phyloP scores from a whole-genome alignment of 2,888 invertebrate genomes.

The Chrysolina haemoptera region DNA sequence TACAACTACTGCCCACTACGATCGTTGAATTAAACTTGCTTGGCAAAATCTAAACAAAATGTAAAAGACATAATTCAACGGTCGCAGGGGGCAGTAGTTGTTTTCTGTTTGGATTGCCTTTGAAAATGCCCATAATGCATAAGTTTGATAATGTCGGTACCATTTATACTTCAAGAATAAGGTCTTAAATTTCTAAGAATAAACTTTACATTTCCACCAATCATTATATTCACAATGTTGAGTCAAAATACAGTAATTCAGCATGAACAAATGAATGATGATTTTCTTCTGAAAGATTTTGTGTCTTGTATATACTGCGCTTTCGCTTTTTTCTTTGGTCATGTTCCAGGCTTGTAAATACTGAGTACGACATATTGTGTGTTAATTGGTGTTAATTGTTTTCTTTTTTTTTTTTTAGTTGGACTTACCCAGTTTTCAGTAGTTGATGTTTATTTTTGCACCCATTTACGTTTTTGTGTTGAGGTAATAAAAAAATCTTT shows the following conservation, averaged over 20 bases:
- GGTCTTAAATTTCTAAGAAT: too few species aligned
- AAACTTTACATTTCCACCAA: too few species aligned
- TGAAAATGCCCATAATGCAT: too few species aligned
- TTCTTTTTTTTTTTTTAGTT: slow-evolving; percentile 59
- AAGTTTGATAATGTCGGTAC: too few species aligned
- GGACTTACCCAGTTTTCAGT: slow-evolving; percentile 66
- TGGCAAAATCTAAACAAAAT: too few species aligned
- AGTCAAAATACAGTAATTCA: not conserved
- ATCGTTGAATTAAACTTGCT: too few species aligned
- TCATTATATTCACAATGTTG: not conserved
- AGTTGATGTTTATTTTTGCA: slow-evolving; percentile 65
- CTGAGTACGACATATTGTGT: slow-evolving; percentile 22
- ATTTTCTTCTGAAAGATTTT: slow-evolving; percentile 3
- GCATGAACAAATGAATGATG: not conserved
- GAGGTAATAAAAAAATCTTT: slow-evolving; percentile 55
- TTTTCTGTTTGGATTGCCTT: too few species aligned
- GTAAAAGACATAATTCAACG: too few species aligned
- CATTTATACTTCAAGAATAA: too few species aligned
- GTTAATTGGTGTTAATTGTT: slow-evolving; percentile 47
- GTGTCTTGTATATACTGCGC: slow-evolving; percentile 13
- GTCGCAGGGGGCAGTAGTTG: too few species aligned
- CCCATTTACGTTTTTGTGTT: slow-evolving; percentile 60
- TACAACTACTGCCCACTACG: too few species aligned
- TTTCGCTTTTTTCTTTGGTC: not conserved
- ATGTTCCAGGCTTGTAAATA: slow-evolving; percentile 12